Conservation (phyloP, 2,797 vertebrate genomes). For the Acrocephalus scirpaceus region DNA sequence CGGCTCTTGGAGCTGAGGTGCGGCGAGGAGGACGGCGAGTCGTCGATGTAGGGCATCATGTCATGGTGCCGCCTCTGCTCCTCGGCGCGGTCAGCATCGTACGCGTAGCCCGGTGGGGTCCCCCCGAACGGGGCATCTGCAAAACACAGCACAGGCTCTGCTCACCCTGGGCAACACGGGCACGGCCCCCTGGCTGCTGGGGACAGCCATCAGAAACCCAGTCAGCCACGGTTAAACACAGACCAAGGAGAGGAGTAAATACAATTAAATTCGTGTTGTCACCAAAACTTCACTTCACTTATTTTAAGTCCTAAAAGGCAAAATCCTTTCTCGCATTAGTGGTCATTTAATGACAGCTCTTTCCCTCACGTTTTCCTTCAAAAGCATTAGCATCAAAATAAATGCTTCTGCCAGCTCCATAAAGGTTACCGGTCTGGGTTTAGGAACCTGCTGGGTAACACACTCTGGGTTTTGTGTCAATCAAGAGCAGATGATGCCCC, state of each 20-base stretch:
- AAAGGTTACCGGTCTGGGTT: background rate
- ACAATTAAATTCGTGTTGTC: background rate
- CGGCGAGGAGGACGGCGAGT: conserved; percentile 87
- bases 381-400: background rate
- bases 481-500: background rate
- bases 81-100: conserved; percentile 83
- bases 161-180: background rate
- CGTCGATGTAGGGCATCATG: conserved; percentile 86
- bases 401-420: background rate
- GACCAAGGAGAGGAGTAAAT: background rate
- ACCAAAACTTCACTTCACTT: background rate
- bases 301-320: background rate
- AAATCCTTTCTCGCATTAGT: background rate
- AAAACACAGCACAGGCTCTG: background rate
- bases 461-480: background rate
- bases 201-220: background rate
- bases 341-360: background rate
- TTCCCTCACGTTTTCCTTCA: background rate
- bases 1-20: conserved; percentile 86
- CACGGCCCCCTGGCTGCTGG: background rate
- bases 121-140: conserved; percentile 86
- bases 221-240: background rate
- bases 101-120: conserved; percentile 82
- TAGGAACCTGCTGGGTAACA: background rate
- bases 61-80: conserved; percentile 86